Percentiles rank a stretch among this genome's conserved stretches.
Conservation (phyloP, 1,140 invertebrate genomes). For the Maconellicoccus hirsutus region DNA sequence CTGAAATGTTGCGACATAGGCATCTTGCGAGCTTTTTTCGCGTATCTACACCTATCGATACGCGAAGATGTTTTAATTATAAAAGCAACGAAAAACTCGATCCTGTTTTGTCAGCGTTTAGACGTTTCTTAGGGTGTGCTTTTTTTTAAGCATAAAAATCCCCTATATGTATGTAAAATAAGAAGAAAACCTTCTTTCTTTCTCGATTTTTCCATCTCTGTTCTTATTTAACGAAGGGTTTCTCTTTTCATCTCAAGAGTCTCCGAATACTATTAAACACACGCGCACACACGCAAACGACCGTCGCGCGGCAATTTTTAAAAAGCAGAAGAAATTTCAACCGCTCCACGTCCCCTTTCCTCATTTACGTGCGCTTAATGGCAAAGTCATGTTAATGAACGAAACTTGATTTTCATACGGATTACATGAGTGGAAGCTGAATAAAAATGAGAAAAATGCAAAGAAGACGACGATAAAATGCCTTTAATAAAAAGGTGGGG, state of each 20-base stretch:
- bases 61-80: too few species aligned
- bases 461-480: slow-evolving; percentile 18
- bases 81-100: not conserved
- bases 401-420: slow-evolving; percentile 27
- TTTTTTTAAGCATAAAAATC: not conserved
- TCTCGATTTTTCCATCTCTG: slow-evolving; percentile 3
- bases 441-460: slow-evolving; percentile 11
- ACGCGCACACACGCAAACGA: slow-evolving; percentile 18
- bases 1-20: too few species aligned
- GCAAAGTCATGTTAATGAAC: slow-evolving; percentile 28
- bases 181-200: slow-evolving; percentile 19
- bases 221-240: slow-evolving; percentile 18
- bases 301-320: slow-evolving; percentile 12
- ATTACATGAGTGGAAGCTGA: slow-evolving; percentile 11
- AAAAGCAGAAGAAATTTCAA: slow-evolving; percentile 19
- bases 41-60: too few species aligned
- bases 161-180: slow-evolving; percentile 20
- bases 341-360: not conserved
- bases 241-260: slow-evolving; percentile 18
- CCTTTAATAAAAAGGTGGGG: not conserved
- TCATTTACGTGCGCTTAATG: slow-evolving; percentile 28
- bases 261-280: slow-evolving; percentile 15
- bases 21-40: too few species aligned
- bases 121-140: slow-evolving; percentile 6
- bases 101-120: not conserved